Base-by-base conservation (phyloP, 1,140 invertebrate species). In the Lordiphosa stackelbergi region DNA sequence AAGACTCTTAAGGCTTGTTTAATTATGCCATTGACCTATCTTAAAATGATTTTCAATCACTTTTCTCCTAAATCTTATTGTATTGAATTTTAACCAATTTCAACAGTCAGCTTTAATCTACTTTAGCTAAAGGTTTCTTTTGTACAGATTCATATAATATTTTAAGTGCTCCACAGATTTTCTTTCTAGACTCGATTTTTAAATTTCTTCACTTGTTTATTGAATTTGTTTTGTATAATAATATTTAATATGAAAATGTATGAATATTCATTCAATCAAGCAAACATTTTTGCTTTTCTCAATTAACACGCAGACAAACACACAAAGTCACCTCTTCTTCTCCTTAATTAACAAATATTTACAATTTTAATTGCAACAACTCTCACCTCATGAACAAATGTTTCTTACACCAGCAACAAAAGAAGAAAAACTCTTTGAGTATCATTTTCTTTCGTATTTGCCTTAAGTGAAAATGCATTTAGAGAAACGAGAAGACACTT, bases 391-490 rank as follows among this genome's bases (percentile, higher is more conserved):
- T 53, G 36, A 43, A 41, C 65, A 69, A 36, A 60, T 48, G 28
- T 31, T 31, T 31, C 7, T 28, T 12, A 13, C 5, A 35, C 9
- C 42, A 54, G 12, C 31, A 71, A 46, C 19, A 12, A n/a, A 38
- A 45, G 36, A 12, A 49, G 63, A 57, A 53, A 64, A 73, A 59
- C 54, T 60, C 38, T 41, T 45, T 56, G 52, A 48, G 42, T 59
- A 55, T 42, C 24, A 47, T 49, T 54, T 54, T 54, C 16, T 19
- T 48, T 53, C 45, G 68, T 57, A 57, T 69, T 68, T 69, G 63
- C 70, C 72, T 51, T 62, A 62, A 78, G 74, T 78, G 69, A 78
- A 77, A 77, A 64, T 77, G 54, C 63, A 75, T 54, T 55, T 37
- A 36, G 43, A 59, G 66, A 71, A 53, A 48, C 16, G 53, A 28